A percentile compares a stretch with the other conserved stretches of the same genome.
phyloP scores from a whole-genome alignment of 2,113 vertebrate genomes.

The Cochlearius cochlearius region DNA sequence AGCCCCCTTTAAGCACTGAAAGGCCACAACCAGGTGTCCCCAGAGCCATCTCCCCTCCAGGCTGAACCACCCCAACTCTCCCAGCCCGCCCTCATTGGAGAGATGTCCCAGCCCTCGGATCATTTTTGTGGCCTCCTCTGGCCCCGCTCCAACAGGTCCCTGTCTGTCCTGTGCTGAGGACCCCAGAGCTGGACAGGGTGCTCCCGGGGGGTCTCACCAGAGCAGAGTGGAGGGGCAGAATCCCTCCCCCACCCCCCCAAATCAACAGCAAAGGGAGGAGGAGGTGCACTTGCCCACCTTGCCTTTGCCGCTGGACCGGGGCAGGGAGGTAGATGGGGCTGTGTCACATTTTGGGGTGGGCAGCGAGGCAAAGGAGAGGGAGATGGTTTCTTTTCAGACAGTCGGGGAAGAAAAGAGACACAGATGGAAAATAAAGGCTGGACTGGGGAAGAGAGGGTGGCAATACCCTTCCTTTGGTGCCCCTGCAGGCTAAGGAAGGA shows the following conservation, averaged over 20 bases:
- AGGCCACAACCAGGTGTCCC: fast-evolving
- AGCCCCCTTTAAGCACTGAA: neutral
- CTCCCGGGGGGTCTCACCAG: neutral
- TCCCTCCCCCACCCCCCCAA: neutral
- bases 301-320: fast-evolving
- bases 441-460: neutral
- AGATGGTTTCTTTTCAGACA: neutral
- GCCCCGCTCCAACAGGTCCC: neutral
- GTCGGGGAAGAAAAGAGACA: neutral
- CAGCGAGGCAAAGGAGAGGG: neutral
- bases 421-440: neutral
- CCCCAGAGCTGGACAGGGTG: neutral
- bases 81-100: neutral
- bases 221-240: neutral
- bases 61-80: neutral
- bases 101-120: neutral
- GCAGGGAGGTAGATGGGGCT: neutral
- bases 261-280: neutral
- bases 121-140: neutral
- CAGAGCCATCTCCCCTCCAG: neutral
- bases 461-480: neutral
- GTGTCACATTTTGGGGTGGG: neutral
- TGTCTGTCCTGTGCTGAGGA: too few species aligned
- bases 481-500: too few species aligned
- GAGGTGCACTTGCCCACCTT: neutral